Percentiles rank a stretch among this genome's conserved stretches.
Conservation (phyloP, 2,888 invertebrate genomes). For the Dendrolimus houi region DNA sequence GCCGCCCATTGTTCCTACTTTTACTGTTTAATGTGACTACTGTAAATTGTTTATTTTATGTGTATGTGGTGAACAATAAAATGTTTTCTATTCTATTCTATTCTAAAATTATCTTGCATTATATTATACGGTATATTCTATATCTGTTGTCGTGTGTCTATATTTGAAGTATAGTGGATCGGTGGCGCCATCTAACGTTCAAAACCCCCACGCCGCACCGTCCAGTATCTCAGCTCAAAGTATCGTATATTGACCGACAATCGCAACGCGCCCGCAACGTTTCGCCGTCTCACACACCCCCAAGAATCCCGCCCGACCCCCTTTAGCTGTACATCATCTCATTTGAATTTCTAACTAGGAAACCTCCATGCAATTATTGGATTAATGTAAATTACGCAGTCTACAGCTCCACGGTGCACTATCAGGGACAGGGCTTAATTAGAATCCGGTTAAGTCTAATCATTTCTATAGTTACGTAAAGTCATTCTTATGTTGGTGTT, state of each 20-base stretch:
- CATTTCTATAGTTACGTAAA: constrained; percentile 50
- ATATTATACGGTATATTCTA: too few relatives aligned
- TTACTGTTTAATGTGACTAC: too few relatives aligned
- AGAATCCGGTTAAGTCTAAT: constrained; percentile 72
- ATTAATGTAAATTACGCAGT: constrained; percentile 94
- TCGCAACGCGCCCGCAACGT: constrained; percentile 39
- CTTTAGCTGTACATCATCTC: constrained; percentile 83
- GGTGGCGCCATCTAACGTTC: not conserved
- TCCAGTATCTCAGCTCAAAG: constrained; percentile 8
- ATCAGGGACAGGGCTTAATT: constrained; percentile 74
- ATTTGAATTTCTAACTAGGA: constrained; percentile 95
- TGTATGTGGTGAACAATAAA: too few relatives aligned
- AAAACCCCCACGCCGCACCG: not conserved
- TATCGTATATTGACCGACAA: constrained; percentile 25
- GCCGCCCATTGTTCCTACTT: too few relatives aligned
- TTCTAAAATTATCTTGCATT: too few relatives aligned
- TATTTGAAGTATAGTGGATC: too few relatives aligned
- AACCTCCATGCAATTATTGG: constrained; percentile 95
- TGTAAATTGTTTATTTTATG: too few relatives aligned
- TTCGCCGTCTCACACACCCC: constrained; percentile 49
- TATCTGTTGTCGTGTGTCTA: too few relatives aligned
- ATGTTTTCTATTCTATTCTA: too few relatives aligned
- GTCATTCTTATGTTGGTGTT: constrained; percentile 27
- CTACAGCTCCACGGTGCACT: constrained; percentile 78
- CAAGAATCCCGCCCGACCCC: constrained; percentile 50